Conservation (phyloP, 1,140 invertebrate species). For the Tetramorium simillimum region DNA sequence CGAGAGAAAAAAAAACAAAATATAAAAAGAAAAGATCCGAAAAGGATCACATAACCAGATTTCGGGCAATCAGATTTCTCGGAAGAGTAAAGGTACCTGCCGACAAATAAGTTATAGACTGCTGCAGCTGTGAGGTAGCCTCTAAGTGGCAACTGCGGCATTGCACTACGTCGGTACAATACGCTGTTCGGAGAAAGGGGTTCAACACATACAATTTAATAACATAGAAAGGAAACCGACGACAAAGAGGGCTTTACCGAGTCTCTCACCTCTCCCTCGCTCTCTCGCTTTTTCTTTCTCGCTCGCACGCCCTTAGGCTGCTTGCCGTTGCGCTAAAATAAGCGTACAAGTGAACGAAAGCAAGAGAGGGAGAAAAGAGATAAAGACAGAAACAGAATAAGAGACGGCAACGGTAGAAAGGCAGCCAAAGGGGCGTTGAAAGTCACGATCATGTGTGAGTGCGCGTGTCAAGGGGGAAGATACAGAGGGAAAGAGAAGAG, state of each 20-base stretch:
- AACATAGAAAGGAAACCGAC: slow-evolving; percentile 77
- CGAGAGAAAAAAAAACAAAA: neutral
- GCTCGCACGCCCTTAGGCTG: slow-evolving; percentile 36
- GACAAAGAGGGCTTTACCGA: slow-evolving; percentile 73
- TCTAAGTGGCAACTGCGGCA: slow-evolving; percentile 62
- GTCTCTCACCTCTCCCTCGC: slow-evolving; percentile 36
- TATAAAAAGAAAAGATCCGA: neutral
- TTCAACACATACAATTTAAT: slow-evolving; percentile 80
- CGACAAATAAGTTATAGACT: slow-evolving; percentile 46
- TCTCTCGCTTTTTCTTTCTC: slow-evolving; percentile 48
- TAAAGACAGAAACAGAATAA: slow-evolving; percentile 17
- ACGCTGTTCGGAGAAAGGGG: slow-evolving; percentile 50
- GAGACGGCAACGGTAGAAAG: slow-evolving; percentile 43
- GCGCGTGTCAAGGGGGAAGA: slow-evolving; percentile 42
- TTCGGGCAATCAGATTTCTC: slow-evolving; percentile 53
- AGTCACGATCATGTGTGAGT: slow-evolving; percentile 52
- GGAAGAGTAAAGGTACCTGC: slow-evolving; percentile 33
- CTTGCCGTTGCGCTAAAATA: slow-evolving; percentile 41
- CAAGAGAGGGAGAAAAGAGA: slow-evolving; percentile 3
- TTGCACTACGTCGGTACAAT: slow-evolving; percentile 20
- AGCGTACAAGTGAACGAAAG: slow-evolving; percentile 38
- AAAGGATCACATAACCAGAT: slow-evolving; percentile 35
- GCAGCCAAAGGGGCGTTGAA: slow-evolving; percentile 47
- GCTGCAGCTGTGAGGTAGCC: slow-evolving; percentile 40
- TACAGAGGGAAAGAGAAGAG: slow-evolving; percentile 55